Base-by-base conservation (phyloP, 1,140 invertebrate species). In the Hirudo medicinalis region DNA sequence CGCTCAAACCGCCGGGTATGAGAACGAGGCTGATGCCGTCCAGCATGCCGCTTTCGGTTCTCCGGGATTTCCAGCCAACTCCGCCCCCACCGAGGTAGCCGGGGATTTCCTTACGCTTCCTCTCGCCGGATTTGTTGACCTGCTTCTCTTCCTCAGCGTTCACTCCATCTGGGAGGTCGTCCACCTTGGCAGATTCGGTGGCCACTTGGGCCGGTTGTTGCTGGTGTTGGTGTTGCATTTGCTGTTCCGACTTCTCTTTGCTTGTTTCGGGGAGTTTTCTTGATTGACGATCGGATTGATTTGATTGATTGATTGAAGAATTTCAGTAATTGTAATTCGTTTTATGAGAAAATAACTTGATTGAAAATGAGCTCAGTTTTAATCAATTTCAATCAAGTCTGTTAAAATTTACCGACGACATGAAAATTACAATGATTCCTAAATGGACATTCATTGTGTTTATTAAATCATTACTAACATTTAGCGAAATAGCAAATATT, bases 1-100 rank as follows among this genome's bases (percentile, higher is more conserved):
- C 29, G n/a, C 75, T 76, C 9, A 74, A 68, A 54, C 74, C 72
- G 27, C 60, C 36, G 15, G 75, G 74, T 2, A 76, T 68, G 25
- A 29, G 32, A 20, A 29, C 40, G n/a, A 32, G 70, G 15, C 54
- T 11, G 27, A 36, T 63, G 57, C 57, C 29, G 63, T 27, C 27
- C 54, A 43, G n/a, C 57, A 63, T 25, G 2, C 57, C 29, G 22
- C 15, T 32, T 22, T 63, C 29, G 3, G 57, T 63, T 25, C 22
- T 32, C 1, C 57, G 6, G 22, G 57, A 63, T 22, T 63, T 63
- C 57, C 57, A 63, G 29, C 22, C 57, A 0, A 63, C 57, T 63
- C 57, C 57, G 22, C 22, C 57, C 20, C 57, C 57, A 19, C 57
- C 57, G 13, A 63, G 19, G 22, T 63, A 13, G 11, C 29, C 17